Percentiles rank a stretch among this genome's conserved stretches.
Conservation (phyloP, 1,140 invertebrate species). For the Leptinotarsa undecemlineata region DNA sequence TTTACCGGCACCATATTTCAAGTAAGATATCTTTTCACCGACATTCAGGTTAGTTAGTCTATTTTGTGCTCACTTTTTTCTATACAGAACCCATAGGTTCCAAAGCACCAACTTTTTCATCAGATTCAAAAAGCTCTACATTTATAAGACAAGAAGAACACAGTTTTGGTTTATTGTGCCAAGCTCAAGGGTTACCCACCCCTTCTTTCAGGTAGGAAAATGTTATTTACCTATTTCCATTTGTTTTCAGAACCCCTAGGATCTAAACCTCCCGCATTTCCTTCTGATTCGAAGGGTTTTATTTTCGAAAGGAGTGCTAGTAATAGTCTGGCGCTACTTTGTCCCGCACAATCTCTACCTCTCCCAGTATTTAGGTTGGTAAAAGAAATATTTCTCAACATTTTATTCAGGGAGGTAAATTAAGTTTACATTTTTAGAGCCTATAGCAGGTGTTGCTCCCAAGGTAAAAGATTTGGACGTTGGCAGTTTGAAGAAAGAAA, state of each 20-base stretch:
- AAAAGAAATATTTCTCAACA: not conserved
- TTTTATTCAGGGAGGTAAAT: not conserved
- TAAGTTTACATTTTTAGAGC: conserved; percentile 25
- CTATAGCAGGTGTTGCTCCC: conserved; percentile 30
- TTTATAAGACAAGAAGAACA: conserved; percentile 60
- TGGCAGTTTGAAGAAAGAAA: conserved; percentile 31
- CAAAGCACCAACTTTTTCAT: conserved; percentile 71
- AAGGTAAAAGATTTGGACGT: conserved; percentile 36
- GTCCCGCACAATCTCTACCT: conserved; percentile 64
- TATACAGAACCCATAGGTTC: conserved; percentile 66
- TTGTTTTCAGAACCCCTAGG: conserved; percentile 64
- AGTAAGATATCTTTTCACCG: conserved; percentile 61
- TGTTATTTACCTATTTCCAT: not conserved
- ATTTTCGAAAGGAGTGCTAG: conserved; percentile 58
- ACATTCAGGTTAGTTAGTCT: conserved; percentile 13
- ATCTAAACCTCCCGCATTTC: conserved; percentile 70
- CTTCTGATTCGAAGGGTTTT: conserved; percentile 60
- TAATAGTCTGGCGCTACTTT: conserved; percentile 60
- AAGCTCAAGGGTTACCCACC: conserved; percentile 65
- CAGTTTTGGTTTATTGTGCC: conserved; percentile 59
- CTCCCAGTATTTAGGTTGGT: conserved; percentile 60
- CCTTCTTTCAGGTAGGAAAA: conserved; percentile 59
- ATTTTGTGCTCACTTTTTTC: not conserved
- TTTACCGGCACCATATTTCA: conserved; percentile 70
- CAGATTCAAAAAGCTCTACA: conserved; percentile 58